These are phyloP conservation scores for Sipha flava DNA, from an alignment of 1,140 invertebrate species.

Conservation along the genomic window DNA sequence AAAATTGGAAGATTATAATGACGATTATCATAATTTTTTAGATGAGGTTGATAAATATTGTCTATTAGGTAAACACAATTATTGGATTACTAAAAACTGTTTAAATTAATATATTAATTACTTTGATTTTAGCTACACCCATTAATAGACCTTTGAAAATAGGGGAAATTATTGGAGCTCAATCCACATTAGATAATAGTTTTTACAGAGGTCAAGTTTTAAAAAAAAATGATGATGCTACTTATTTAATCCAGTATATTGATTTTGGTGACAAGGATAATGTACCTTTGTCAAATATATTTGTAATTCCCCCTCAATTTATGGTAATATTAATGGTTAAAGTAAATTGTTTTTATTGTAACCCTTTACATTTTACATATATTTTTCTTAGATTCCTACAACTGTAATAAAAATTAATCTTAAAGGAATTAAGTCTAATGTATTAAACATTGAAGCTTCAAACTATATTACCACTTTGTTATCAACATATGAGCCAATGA, in stretches of 20 bases:
- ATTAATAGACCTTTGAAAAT: neutral
- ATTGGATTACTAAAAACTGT: neutral
- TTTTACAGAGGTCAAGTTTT: constrained; percentile 18
- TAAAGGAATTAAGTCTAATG: neutral
- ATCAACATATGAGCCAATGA: neutral
- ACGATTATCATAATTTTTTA: neutral
- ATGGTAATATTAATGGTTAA: neutral
- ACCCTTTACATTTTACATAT: neutral
- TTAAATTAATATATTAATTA: neutral
- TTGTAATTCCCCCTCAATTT: neutral
- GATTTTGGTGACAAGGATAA: constrained; percentile 21
- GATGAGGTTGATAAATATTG: neutral
- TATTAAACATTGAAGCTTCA: neutral
- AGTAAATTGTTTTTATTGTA: neutral
- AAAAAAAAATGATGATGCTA: neutral
- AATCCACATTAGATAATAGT: neutral
- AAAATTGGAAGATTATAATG: neutral
- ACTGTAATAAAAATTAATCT: neutral
- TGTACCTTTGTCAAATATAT: neutral
- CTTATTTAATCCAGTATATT: constrained; percentile 15
- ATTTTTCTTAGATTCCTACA: neutral
- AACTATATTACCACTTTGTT: neutral
- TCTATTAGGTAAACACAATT: neutral
- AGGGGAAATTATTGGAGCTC: constrained; percentile 1
- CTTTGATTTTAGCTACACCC: neutral